Base-by-base conservation (phyloP, 2,113 vertebrate species). In the Toxostoma redivivum region DNA sequence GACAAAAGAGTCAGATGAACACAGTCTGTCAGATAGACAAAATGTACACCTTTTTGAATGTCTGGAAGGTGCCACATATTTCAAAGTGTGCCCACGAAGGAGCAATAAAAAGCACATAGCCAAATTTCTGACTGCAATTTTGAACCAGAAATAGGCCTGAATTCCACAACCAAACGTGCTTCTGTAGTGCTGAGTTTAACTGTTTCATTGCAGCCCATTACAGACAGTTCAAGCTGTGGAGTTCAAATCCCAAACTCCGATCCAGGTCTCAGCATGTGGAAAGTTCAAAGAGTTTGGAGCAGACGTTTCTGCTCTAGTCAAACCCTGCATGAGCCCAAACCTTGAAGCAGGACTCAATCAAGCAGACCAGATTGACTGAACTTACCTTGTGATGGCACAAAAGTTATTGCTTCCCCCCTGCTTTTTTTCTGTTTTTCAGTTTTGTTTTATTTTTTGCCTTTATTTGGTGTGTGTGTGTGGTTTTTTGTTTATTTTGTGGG, bases 1-100 rank as follows among this genome's bases (percentile, higher is more conserved):
- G 66, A 88, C 70, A 93, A 71, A 89, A 69, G 44, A 93, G 74
- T 81, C 70, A 57, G 90, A 90, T 76, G 78, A 95, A n/a, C 57
- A 70, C 64, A 76, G 53, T 79, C 73, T 48, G 88, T 82, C 90
- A 90, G 50, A 57, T 12, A 91, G 73, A 72, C 48, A 66, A 89
- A 94, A 70, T 61, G 73, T 64, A 11, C 44, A 76, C 58, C 38
- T 95, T 90, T 91, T 44, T 72, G 33, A 90, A 73, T 77, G 85
- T 87, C 76, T 82, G 65, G 61, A 91, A 94, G 72, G 69, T 91
- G 40, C 66, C 58, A 77, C 35, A 4, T 79, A 73, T 85, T 94
- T 94, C 42, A 38, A 87, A 72, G 50, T 18, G 3, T 54, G 33
- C 50, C 74, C 74, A 73, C 25, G 22, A 57, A 92, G 60, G 44